Base-by-base conservation (phyloP, 2,888 invertebrate species). In the Phalera bucephala region DNA sequence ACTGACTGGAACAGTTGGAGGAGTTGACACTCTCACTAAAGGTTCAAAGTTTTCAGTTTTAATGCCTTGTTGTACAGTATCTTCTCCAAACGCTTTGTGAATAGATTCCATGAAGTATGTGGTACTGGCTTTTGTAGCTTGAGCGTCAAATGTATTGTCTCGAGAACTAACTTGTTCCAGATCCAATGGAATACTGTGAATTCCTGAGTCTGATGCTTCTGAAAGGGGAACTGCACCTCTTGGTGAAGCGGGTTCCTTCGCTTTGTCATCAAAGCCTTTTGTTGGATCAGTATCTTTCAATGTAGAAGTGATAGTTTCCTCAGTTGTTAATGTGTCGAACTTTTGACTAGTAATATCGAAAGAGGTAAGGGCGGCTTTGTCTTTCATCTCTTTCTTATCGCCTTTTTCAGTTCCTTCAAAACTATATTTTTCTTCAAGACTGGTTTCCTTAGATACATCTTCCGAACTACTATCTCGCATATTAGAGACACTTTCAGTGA, bases 1-100 rank as follows among this genome's bases (percentile, higher is more conserved):
- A 71, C 94, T 93, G 0, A 93, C 93, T 13, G 94, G 93, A 5
- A 92, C 93, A 13, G 94, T 94, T 23, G 94, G 93, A 40, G 94
- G 94, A 15, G 94, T 94, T 40, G 92, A 85, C 15, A 84, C 85
- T 49, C 91, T 82, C 1, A 59, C 47, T 6, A 78, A 43, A 8
- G 77, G 63, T 40, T 83, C 82, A 20, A 80, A 31, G 9, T 61
- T 72, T 48, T 86, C 88, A 1, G 76, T 73, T 59, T 80, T 88
- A 11, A 88, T 89, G 32, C 86, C 88, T 68, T 89, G 88, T 47
- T 88, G 88, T 12, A 89, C 69, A 9, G 45, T 45, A 36, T 83
- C 83, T 21, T 80, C 80, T 26, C 59, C 66, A 45, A 89, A 85
- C 8, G 87, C 88, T 63, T 80, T 81, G 35, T 84, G 72, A 44